Evolutionary conservation across 2,888 invertebrate genomes (phyloP), one percentile per base, ranked within the genome.

Genomic region (Lymantria dispar): DNA sequence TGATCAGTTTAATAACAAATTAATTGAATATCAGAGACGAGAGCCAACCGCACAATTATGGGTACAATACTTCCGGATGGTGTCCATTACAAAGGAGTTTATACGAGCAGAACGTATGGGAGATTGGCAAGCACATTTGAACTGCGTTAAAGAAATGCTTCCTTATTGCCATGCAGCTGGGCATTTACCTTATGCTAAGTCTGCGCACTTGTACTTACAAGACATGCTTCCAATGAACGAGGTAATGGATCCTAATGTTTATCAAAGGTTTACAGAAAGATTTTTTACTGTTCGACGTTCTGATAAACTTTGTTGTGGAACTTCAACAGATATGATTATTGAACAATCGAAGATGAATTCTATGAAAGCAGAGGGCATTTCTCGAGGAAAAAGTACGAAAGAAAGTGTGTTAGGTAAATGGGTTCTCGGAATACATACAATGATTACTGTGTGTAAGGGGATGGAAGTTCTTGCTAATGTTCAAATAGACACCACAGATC

Each of bases 51-150:
- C 76, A 48, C 54, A 68, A 68, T 50, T 76, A 8, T 47, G 47
- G 41, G 7, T 41, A 0, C 75, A 77, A 60, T 80, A 76, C 68
- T 76, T 77, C 70, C 13, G 48, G 30, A 76, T 79, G 74, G 72
- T 77, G 7, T 68, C 73, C 0, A 59, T 80, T 66, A 67, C 64
- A 11, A 76, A 78, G 52, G 66, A 80, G 14, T 78, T 78, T 55
- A 37, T 80, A 57, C 67, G 70, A 70, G 78, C 80, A 68, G 78
- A 82, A 54, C 70, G 79, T 58, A 71, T 70, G 71, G 76, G 76
- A 37, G 73, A 80, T 70, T 82, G 78, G 74, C 41, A 74, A 70
- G 69, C 65, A 54, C 30, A 30, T 30, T 30, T 30, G 30, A 33
- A 33, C 33, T 7, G 5, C 22, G 22, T 39, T 30, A 38, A 22